Base-by-base conservation (phyloP, 1,140 invertebrate species). In the Drosophila bocqueti region DNA sequence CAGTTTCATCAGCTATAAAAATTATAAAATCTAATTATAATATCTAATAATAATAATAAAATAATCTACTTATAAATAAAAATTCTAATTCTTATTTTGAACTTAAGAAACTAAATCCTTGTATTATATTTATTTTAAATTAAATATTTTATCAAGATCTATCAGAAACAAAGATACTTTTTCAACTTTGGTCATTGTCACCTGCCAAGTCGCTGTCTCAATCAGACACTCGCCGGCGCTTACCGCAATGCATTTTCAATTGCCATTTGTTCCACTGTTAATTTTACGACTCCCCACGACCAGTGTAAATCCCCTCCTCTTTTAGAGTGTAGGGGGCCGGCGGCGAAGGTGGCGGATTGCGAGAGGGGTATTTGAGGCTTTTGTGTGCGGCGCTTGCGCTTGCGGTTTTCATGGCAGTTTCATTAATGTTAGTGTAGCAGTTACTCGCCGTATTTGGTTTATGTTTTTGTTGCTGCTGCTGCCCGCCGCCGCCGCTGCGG, bases 391-490 rank as follows among this genome's bases (percentile, higher is more conserved):
- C 69, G 58, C 52, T 76, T 63, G 69, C 78, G 79, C 72, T 81
- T 83, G 79, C 46, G 65, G 82, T 81, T 71, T 84, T 69, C 60
- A 67, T 81, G 78, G 69, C 54, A 81, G 68, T 81, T 79, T 79
- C 69, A 76, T 86, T 76, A 86, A 80, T 79, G 76, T 86, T 68
- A 82, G 79, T 86, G 71, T 76, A 66, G 61, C 64, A 68, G 68
- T 87, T 61, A 40, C 45, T 76, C 7, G 29, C 62, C 26, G 29
- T 40, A 63, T 26, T 68, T 68, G 46, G 36, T 21, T 18, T 26
- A 64, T 64, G 46, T 68, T 76, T 64, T 83, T 68, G 46, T 83
- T 64, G 60, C 47, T 83, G 55, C 64, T 58, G 49, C 40, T 52
- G 52, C 65, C 34, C 29, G 59, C 59, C 46, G 64, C 46, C 63